Evolutionary conservation across 2,797 vertebrate species (phyloP).

Genomic region (Glyptemys insculpta): DNA sequence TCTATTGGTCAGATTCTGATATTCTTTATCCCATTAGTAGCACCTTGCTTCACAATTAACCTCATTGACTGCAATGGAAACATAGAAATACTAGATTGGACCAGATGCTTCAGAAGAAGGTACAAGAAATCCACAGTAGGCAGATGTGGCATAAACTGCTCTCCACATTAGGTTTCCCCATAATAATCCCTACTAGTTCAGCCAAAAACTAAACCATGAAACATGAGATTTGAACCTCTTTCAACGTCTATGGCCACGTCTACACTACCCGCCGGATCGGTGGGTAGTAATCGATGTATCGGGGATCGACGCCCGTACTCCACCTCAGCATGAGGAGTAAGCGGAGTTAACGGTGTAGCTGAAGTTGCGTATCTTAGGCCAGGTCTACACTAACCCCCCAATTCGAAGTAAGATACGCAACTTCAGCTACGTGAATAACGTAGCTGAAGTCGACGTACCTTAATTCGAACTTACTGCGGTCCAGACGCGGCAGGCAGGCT

Average conservation of each 20-base stretch:
- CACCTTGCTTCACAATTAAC: neutral
- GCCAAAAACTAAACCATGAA: neutral
- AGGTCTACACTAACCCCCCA: too few species aligned
- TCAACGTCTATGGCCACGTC: neutral
- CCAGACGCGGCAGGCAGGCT: too few species aligned
- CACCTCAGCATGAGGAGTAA: too few species aligned
- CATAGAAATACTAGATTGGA: neutral
- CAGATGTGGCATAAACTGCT: accelerated
- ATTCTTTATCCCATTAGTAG: neutral
- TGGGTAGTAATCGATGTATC: too few species aligned
- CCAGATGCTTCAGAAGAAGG: neutral
- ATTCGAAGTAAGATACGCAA: too few species aligned
- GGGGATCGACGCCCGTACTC: too few species aligned
- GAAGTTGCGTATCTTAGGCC: too few species aligned
- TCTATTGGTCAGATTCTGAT: neutral
- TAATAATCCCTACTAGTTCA: neutral
- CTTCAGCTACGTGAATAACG: too few species aligned
- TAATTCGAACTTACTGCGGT: too few species aligned
- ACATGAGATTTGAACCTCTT: neutral
- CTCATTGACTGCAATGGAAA: neutral
- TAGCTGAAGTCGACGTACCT: too few species aligned
- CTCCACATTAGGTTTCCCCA: neutral
- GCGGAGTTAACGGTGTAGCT: too few species aligned
- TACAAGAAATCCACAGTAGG: neutral
- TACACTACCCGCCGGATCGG: too few species aligned